Evolutionary conservation across 2,888 invertebrate species (phyloP).

Genomic region (Cacoxenus indagator): DNA sequence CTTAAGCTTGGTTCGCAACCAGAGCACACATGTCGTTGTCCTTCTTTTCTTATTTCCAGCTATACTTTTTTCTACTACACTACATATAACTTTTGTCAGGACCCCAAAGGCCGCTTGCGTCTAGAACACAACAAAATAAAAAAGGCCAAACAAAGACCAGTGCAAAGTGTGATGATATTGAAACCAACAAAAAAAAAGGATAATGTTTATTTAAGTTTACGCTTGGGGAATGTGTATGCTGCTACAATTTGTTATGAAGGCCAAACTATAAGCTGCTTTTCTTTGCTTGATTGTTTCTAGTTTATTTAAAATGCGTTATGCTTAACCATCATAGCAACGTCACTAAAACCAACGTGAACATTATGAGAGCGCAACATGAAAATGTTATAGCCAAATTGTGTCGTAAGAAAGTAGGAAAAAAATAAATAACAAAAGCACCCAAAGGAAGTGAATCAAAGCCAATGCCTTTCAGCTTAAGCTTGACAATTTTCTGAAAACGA

Average conservation of each 20-base stretch:
- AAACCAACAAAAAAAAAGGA: not conserved
- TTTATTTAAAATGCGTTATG: not conserved
- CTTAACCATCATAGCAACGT: not conserved
- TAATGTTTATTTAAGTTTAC: constrained; percentile 15
- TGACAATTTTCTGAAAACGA: not conserved
- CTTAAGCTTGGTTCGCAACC: not conserved
- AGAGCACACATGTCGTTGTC: not conserved
- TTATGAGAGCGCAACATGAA: not conserved
- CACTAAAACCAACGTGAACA: not conserved
- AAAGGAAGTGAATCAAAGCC: not conserved
- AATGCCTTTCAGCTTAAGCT: not conserved
- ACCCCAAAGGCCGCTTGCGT: too few species aligned
- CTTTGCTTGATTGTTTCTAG: not conserved
- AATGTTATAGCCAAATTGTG: not conserved
- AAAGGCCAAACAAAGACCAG: not conserved
- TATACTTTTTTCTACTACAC: not conserved
- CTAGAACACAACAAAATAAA: not conserved
- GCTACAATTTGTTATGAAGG: not conserved
- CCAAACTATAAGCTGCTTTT: not conserved
- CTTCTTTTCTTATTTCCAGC: not conserved
- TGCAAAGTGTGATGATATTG: not conserved
- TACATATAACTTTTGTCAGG: too few species aligned
- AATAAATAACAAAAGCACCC: not conserved
- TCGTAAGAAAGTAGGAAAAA: not conserved
- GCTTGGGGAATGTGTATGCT: constrained; percentile 9